A percentile compares a stretch with the other conserved stretches of the same genome.
phyloP scores from a whole-genome alignment of 2,113 vertebrate genomes.

The Pteropus alecto region DNA sequence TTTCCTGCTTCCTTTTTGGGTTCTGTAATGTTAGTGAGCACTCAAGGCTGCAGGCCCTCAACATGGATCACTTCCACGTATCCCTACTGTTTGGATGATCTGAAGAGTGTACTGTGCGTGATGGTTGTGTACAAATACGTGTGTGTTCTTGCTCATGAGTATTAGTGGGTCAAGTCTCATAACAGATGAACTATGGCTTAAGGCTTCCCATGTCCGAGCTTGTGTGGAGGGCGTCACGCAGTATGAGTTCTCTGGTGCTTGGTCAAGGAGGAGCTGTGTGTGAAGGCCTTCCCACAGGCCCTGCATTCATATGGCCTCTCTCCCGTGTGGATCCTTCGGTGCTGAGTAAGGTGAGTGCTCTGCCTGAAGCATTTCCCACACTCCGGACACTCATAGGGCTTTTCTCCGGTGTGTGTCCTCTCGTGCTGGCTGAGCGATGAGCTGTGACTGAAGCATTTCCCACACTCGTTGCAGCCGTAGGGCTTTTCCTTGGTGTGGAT shows the following conservation, averaged over 20 bases:
- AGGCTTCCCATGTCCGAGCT: neutral
- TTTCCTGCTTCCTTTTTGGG: neutral
- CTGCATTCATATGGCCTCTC: neutral
- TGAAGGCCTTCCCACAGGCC: slow-evolving; percentile 44
- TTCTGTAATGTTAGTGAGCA: neutral
- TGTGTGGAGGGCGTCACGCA: neutral
- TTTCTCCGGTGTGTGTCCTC: slow-evolving; percentile 40
- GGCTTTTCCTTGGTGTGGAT: slow-evolving; percentile 59
- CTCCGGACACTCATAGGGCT: neutral
- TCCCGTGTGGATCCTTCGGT: slow-evolving; percentile 45
- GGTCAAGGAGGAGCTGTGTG: slow-evolving; percentile 34
- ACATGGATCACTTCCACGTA: neutral
- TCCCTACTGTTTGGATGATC: neutral
- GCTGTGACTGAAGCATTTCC: slow-evolving; percentile 59
- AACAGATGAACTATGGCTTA: neutral
- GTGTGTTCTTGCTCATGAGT: neutral
- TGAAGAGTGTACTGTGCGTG: neutral
- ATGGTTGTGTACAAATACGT: neutral
- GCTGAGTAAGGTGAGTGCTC: slow-evolving; percentile 44
- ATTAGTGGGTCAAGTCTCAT: neutral
- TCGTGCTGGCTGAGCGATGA: slow-evolving; percentile 17
- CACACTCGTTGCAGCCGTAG: neutral
- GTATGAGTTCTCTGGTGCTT: slow-evolving; percentile 56
- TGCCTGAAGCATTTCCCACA: slow-evolving; percentile 41
- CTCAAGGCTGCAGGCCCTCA: neutral